phyloP scores from a whole-genome alignment of 2,888 invertebrate genomes.

The Ganaspis brasiliensis region DNA sequence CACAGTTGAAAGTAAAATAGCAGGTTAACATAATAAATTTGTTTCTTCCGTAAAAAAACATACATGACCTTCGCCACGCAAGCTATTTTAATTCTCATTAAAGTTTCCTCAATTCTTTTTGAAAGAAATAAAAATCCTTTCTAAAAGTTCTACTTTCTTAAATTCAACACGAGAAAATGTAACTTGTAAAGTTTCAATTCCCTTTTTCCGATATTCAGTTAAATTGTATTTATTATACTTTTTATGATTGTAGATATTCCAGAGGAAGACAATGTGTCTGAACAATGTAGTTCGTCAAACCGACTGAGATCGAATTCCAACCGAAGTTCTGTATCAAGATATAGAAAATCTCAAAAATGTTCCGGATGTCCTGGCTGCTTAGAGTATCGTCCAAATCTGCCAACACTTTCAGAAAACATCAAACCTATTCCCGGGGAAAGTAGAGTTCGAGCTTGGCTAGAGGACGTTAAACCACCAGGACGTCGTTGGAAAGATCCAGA shows the following conservation, averaged over 20 bases:
- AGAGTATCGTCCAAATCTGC: constrained; percentile 59
- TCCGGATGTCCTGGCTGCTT: constrained; percentile 87
- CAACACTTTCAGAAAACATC: constrained; percentile 61
- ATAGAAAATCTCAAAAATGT: constrained; percentile 82
- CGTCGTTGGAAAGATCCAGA: constrained; percentile 71
- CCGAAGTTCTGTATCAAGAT: constrained; percentile 56
- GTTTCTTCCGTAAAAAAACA: too few species aligned
- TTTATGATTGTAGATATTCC: constrained; percentile 83
- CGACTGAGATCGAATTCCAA: constrained; percentile 60
- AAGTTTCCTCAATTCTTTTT: too few species aligned
- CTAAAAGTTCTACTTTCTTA: too few species aligned
- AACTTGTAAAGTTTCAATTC: too few species aligned
- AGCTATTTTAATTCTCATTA: too few species aligned
- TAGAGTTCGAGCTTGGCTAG: constrained; percentile 77
- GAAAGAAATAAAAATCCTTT: too few species aligned
- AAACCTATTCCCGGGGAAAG: constrained; percentile 73
- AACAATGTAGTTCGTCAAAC: constrained; percentile 64
- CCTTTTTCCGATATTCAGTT: too few species aligned
- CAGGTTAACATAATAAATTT: too few species aligned
- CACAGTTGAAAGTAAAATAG: too few species aligned
- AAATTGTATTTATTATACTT: too few species aligned
- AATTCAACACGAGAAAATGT: too few species aligned
- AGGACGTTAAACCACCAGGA: constrained; percentile 75
- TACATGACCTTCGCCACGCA: too few species aligned
- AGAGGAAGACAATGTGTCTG: constrained; percentile 86